Evolutionary conservation across 2,113 vertebrate genomes (phyloP), one percentile per base, ranked within the genome.

Genomic region (Irena cyanogastra): DNA sequence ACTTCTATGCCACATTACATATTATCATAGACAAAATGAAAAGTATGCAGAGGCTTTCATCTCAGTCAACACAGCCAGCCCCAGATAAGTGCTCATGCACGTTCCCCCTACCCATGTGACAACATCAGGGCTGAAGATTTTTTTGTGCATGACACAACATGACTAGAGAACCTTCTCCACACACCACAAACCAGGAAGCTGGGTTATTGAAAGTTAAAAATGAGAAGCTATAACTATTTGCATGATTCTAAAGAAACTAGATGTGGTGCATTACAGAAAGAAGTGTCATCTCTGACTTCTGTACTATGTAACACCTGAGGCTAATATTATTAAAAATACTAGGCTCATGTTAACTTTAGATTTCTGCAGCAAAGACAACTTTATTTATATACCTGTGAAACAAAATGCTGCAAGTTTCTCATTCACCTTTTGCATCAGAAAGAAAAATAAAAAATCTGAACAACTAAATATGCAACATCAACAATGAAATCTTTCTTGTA

Each of bases 111-210:
- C 13, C 27, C 10, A 10, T 7, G 68, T 50, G 45, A 16, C 0
- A 6, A 44, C 31, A 60, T 22, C 24, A 89, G 24, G 60, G 23
- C 6, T 80, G 33, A 35, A 61, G 39, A 85, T 63, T 71, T 75
- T 86, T 59, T 60, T 72, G 20, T 69, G 44, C 70, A 3, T 44
- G 70, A 65, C 23, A 68, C 1, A 2, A 63, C 0, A 0, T 24
- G 61, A 94, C 20, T 37, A 71, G 13, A 89, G 76, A 65, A 87
- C 33, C 42, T 49, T 75, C 64, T 86, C 57, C 42, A 57, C 22
- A 37, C 21, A 90, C 22, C 52, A 81, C 83, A 86, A 76, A 93
- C 13, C 44, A 85, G 88, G 91, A 96, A 95, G 37, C 10, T 50
- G n/a, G 23, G 14, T 84, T 85, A 85, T 4, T 59, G 23, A 89